Evolutionary conservation across 1,140 invertebrate genomes (phyloP), one percentile per base, ranked within the genome.

Genomic region (Parasteatoda tepidariorum): DNA sequence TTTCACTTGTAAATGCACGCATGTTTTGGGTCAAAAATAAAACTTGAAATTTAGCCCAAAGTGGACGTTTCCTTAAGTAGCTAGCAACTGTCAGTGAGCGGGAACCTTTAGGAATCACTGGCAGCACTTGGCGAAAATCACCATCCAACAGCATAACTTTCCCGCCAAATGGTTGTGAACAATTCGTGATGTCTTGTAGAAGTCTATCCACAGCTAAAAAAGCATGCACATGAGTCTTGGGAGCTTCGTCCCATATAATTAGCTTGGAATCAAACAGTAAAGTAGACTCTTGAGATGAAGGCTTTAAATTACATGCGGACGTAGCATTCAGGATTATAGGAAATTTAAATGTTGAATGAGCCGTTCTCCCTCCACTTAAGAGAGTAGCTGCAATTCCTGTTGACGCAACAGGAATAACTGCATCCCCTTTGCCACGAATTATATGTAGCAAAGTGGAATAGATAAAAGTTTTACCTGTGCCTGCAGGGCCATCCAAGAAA

Each of bases 121-220:
- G n/a, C n/a, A n/a, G n/a, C 3, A 74, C 85, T 84, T 88, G 87
- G 13, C 85, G 61, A 79, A 87, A 88, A 82, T 88, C 87, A 24
- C 88, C 86, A 5, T 86, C 86, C 5, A 89, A 55, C 18, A 89
- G 24, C 0, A 87, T 68, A 6, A 85, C 54, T 28, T 70, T 70
- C 2, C 88, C 87, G 22, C 87, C 86, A 79, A 87, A 89, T 62
- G 85, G 87, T 34, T 57, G 31, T 13, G 28, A 4, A 34, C 48
- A 83, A 30, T 84, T 71, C 26, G 55, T 81, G 13, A 89, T 30
- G 28, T 88, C 86, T 79, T 82, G 54, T 30, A 88, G 55, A 11
- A 85, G 62, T 11, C 31, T 38, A 41, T 87, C 78, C 7, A 87
- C 59, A 11, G 74, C 76, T 22, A 84, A 57, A 62, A 88, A 61